These are phyloP conservation scores for Drosophila lutescens DNA, from an alignment of 2,888 invertebrate genomes.

Conservation along the genomic window DNA sequence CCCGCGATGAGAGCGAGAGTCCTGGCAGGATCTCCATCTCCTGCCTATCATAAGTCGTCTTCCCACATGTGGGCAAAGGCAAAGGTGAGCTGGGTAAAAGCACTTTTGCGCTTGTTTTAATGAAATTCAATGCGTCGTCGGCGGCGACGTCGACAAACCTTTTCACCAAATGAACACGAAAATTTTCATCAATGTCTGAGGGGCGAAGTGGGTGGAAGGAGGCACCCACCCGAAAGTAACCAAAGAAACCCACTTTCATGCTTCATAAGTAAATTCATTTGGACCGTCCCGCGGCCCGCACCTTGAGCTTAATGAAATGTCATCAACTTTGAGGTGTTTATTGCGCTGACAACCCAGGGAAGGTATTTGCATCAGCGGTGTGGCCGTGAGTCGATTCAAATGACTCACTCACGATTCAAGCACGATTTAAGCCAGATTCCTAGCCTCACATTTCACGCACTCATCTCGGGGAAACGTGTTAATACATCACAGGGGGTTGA, in stretches of 20 bases:
- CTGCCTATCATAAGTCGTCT: slow-evolving; percentile 42
- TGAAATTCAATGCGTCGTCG: slow-evolving; percentile 69
- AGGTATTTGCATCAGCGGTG: not conserved
- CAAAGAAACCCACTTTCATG: slow-evolving; percentile 72
- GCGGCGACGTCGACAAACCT: slow-evolving; percentile 40
- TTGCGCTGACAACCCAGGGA: slow-evolving; percentile 68
- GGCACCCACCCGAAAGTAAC: slow-evolving; percentile 31
- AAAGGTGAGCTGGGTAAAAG: slow-evolving; percentile 30
- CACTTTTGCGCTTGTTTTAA: slow-evolving; percentile 70
- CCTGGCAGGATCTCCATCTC: slow-evolving; percentile 25
- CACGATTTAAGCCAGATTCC: not conserved
- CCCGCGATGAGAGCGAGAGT: slow-evolving; percentile 25
- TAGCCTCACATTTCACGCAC: not conserved
- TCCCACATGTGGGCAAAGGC: slow-evolving; percentile 28
- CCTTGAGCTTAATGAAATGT: slow-evolving; percentile 82
- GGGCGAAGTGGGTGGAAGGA: not conserved
- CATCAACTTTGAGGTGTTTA: slow-evolving; percentile 82
- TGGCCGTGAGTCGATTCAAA: not conserved
- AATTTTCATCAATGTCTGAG: slow-evolving; percentile 52
- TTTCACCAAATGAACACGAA: slow-evolving; percentile 73
- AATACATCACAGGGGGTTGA: not conserved
- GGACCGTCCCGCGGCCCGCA: slow-evolving; percentile 26
- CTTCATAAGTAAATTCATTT: slow-evolving; percentile 79
- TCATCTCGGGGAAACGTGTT: not conserved
- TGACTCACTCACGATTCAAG: not conserved